These are phyloP conservation scores for Daktulosphaira vitifoliae DNA, from an alignment of 1,140 invertebrate species.

Conservation along the genomic window DNA sequence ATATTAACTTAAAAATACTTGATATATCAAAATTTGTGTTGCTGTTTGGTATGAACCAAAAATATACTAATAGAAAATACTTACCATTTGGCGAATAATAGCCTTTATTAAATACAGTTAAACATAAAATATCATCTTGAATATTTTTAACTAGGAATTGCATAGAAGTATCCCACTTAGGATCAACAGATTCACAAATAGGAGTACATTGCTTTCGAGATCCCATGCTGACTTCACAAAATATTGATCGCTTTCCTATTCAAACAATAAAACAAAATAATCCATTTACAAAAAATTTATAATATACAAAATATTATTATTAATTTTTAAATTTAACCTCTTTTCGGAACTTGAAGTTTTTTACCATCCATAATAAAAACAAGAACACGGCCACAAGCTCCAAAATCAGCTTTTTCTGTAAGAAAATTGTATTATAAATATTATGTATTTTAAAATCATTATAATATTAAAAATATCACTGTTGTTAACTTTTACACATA, in stretches of 20 bases:
- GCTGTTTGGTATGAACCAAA: too few species aligned
- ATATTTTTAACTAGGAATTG: conserved; percentile 70
- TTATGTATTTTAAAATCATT: too few species aligned
- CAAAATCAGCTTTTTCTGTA: conserved; percentile 50
- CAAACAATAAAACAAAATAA: background rate
- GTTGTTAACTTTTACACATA: background rate
- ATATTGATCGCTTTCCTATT: conserved; percentile 49
- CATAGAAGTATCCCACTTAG: conserved; percentile 75
- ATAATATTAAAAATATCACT: background rate
- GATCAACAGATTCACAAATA: conserved; percentile 51
- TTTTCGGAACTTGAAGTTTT: conserved; percentile 28
- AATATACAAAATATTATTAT: background rate
- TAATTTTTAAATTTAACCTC: conserved; percentile 22
- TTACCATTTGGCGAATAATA: conserved; percentile 69
- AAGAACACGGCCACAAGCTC: conserved; percentile 56
- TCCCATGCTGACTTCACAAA: conserved; percentile 71
- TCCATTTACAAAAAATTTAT: background rate
- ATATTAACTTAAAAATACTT: too few species aligned
- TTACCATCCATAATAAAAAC: conserved; percentile 58
- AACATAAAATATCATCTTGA: conserved; percentile 62
- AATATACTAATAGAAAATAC: conserved; percentile 21
- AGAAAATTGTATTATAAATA: too few species aligned
- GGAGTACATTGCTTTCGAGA: conserved; percentile 64
- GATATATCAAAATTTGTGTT: too few species aligned
- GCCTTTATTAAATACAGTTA: conserved; percentile 70